Evolutionary conservation across 1,140 invertebrate species (phyloP).

Genomic region (Popillia japonica): DNA sequence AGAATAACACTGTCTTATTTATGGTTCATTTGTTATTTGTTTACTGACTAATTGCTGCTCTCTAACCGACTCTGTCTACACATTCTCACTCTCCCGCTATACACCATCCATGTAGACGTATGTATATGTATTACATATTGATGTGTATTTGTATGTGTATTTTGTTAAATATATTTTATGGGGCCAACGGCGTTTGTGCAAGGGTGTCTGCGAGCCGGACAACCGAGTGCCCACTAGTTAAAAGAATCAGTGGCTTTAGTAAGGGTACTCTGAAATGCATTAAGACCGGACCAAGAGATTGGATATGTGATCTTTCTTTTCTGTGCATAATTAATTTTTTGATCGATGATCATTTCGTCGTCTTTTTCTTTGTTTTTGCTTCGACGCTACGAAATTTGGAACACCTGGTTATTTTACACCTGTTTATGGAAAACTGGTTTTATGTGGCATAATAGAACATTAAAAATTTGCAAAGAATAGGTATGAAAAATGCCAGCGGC

Average conservation of each 20-base stretch:
- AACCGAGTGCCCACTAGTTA: conserved; percentile 21
- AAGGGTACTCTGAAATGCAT: not conserved
- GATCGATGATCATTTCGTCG: conserved; percentile 7
- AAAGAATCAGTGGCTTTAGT: not conserved
- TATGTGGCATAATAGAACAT: not conserved
- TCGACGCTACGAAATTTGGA: not conserved
- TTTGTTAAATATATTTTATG: conserved; percentile 45
- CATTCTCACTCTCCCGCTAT: conserved; percentile 2
- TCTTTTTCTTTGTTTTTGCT: not conserved
- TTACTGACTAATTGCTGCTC: conserved; percentile 53
- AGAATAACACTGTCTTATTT: conserved; percentile 52
- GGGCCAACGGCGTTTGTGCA: conserved; percentile 34
- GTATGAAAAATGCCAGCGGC: no score
- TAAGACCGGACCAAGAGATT: not conserved
- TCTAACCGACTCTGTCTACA: conserved; percentile 40
- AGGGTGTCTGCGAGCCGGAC: conserved; percentile 24
- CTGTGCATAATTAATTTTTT: conserved; percentile 35
- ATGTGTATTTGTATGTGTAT: conserved; percentile 12
- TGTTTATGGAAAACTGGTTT: not conserved
- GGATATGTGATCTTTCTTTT: not conserved
- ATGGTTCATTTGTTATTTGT: conserved; percentile 56
- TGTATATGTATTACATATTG: not conserved
- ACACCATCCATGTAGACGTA: not conserved
- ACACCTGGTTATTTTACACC: conserved; percentile 4
- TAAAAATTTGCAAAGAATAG: no score